Evolutionary conservation across 2,888 invertebrate species (phyloP), one percentile per base, ranked within the genome.

Genomic region (Rugalucina vietnamica): DNA sequence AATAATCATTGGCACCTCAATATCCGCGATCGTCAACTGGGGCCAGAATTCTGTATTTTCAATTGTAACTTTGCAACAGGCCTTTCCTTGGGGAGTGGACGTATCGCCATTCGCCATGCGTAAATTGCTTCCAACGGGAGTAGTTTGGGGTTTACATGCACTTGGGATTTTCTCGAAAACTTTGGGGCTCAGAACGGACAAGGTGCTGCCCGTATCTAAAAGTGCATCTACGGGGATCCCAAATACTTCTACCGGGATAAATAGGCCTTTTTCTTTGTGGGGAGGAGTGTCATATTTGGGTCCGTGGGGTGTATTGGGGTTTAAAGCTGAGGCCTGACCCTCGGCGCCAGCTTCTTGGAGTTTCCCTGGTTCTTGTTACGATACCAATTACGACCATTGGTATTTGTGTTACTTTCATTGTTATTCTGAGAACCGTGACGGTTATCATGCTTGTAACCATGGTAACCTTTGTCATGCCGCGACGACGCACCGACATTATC

Each of bases 271-370:
- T 43, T 39, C 37, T 21, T 70, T 36, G 18, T 2, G 1, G 29
- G 27, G 29, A 2, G 24, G 24, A 29, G 60, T 29, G 3, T 65
- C 34, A 18, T 32, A 34, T 1, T 1, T 34, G 65, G 32, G 34
- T 32, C 34, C 34, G 65, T 32, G n/a, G n/a, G n/a, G n/a, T n/a
- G n/a, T n/a, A n/a, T n/a, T n/a, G n/a, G n/a, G n/a, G n/a, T n/a
- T n/a, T n/a, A n/a, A n/a, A n/a, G n/a, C n/a, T n/a, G n/a, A n/a
- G 69, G 69, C 72, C 49, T 49, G 72, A 72, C 72, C 72, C 72
- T 12, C 72, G 72, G 72, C 49, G 24, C 24, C 72, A 72, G 72
- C 72, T 72, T 2, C 39, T 72, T 37, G 37, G 3, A 70, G 70
- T 70, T 70, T 70, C 36, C 69, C 69, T 10, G 69, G 5, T 69